These are phyloP conservation scores for Xerus inauris DNA, from an alignment of 2,113 vertebrate genomes.

Conservation along the genomic window DNA sequence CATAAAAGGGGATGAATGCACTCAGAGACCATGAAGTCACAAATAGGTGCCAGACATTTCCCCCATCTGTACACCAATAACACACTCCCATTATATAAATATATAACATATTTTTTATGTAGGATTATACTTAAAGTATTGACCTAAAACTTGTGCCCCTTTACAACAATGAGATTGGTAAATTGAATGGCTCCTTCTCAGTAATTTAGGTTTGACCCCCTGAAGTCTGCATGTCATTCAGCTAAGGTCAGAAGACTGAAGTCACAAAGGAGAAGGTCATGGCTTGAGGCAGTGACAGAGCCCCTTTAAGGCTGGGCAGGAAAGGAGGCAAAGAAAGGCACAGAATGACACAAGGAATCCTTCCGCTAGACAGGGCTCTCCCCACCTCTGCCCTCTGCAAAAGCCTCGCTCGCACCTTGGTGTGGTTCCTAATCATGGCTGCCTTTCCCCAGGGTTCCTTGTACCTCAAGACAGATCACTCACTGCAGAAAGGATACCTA, in stretches of 20 bases:
- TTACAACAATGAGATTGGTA: background rate
- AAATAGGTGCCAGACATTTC: background rate
- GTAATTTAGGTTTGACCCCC: background rate
- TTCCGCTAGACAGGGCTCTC: background rate
- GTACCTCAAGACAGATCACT: background rate
- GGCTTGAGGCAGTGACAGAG: background rate
- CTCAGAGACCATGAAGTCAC: background rate
- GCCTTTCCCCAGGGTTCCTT: background rate
- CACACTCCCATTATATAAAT: background rate
- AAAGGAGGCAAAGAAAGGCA: background rate
- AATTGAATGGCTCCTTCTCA: background rate
- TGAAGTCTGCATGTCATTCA: background rate
- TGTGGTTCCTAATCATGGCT: background rate
- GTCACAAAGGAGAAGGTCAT: background rate
- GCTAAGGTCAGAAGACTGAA: background rate
- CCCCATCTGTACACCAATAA: background rate
- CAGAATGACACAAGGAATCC: background rate
- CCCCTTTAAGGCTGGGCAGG: accelerated
- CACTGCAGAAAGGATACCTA: background rate
- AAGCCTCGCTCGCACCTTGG: background rate
- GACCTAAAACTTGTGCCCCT: background rate
- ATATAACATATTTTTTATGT: background rate
- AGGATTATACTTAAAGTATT: too few relatives aligned
- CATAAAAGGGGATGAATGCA: background rate
- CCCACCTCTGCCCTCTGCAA: background rate